Conservation (phyloP, 2,113 vertebrate genomes). For the Eidolon helvum region DNA sequence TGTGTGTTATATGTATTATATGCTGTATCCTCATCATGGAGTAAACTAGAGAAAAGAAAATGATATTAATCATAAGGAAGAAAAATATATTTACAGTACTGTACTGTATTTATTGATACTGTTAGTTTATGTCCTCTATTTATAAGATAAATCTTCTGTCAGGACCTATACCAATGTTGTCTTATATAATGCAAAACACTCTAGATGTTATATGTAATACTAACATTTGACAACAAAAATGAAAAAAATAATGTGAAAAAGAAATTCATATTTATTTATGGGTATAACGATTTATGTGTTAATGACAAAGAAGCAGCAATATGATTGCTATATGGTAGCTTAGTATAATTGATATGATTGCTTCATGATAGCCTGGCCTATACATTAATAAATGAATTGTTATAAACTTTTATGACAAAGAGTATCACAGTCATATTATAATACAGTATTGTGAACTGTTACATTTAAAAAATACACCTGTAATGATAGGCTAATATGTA, state of each 20-base stretch:
- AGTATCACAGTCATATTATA: neutral
- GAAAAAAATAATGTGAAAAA: neutral
- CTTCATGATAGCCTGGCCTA: neutral
- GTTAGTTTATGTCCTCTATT: neutral
- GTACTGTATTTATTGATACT: neutral
- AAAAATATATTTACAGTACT: neutral
- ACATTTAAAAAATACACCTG: neutral
- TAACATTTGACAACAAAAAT: neutral
- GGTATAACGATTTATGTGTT: neutral
- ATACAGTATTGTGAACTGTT: neutral
- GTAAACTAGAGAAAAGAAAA: neutral
- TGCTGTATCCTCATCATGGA: neutral
- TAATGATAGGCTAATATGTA: neutral
- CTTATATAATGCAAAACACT: neutral
- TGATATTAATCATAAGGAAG: neutral
- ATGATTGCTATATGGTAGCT: neutral
- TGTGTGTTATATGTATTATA: neutral
- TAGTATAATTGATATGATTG: neutral
- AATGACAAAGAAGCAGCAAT: neutral
- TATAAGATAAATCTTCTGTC: neutral
- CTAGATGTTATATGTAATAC: neutral
- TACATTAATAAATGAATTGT: neutral
- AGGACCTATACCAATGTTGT: neutral
- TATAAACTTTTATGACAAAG: neutral
- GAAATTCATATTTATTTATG: neutral